Conservation (phyloP, 2,113 vertebrate species). For the Hystrix brachyura region DNA sequence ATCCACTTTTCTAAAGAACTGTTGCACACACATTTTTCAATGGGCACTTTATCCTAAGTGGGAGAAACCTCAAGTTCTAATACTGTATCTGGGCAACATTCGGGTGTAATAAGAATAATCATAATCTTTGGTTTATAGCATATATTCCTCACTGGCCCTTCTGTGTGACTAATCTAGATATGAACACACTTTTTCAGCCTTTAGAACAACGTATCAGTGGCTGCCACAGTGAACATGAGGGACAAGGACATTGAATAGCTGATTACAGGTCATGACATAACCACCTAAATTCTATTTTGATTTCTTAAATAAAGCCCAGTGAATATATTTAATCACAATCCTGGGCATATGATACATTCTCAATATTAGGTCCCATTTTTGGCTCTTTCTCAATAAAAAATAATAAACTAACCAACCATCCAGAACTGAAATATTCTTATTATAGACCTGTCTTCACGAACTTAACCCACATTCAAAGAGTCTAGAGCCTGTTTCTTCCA, state of each 20-base stretch:
- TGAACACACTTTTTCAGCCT: neutral
- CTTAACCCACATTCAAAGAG: neutral
- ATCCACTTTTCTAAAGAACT: conserved; percentile 27
- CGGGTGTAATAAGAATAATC: neutral
- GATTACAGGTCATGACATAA: neutral
- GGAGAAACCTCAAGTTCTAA: neutral
- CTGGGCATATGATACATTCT: neutral
- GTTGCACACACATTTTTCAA: neutral
- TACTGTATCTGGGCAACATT: neutral
- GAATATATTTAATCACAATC: neutral
- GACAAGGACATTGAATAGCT: neutral
- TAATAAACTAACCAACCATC: neutral
- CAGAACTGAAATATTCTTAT: neutral
- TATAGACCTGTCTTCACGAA: neutral
- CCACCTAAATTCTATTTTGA: neutral
- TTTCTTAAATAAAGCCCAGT: conserved; percentile 5
- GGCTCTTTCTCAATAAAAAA: neutral
- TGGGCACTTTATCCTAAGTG: neutral
- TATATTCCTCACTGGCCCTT: neutral
- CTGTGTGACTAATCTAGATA: neutral
- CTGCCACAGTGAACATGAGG: neutral
- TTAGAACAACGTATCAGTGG: neutral
- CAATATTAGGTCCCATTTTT: neutral
- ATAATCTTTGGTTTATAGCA: neutral
- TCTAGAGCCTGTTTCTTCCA: neutral